phyloP scores from a whole-genome alignment of 2,888 invertebrate species.

The Acleris cristana region DNA sequence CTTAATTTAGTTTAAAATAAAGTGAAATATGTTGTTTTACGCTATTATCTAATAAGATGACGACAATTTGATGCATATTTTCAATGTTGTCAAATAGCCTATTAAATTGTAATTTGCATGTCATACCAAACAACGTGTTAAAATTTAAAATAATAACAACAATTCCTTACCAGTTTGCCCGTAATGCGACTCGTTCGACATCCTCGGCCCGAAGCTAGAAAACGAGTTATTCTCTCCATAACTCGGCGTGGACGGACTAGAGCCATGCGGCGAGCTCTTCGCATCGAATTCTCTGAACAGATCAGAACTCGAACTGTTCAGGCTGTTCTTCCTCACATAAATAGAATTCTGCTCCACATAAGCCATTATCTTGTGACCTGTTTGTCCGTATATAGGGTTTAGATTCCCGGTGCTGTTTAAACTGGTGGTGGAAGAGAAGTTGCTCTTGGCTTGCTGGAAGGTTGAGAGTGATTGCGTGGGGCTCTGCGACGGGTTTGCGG shows the following conservation, averaged over 20 bases:
- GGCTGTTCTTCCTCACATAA: conserved; percentile 76
- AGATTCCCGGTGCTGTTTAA: conserved; percentile 70
- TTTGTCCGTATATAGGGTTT: conserved; percentile 79
- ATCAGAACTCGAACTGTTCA: conserved; percentile 70
- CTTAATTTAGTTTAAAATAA: too few species aligned
- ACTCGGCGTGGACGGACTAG: conserved; percentile 73
- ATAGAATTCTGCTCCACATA: conserved; percentile 68
- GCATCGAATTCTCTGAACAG: conserved; percentile 60
- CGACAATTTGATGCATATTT: too few species aligned
- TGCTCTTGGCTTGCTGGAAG: conserved; percentile 75
- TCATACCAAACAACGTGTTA: too few species aligned
- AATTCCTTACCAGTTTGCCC: conserved; percentile 70
- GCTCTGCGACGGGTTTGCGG: conserved; percentile 41
- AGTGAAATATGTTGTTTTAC: too few species aligned
- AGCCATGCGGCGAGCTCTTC: conserved; percentile 65
- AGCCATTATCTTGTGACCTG: conserved; percentile 72
- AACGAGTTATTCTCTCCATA: conserved; percentile 71
- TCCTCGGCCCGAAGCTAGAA: conserved; percentile 73
- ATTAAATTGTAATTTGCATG: too few species aligned
- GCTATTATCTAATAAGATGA: too few species aligned
- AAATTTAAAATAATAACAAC: too few species aligned
- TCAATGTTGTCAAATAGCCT: too few species aligned
- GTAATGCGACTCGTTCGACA: conserved; percentile 69
- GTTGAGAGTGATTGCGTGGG: conserved; percentile 60
- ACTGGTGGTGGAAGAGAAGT: conserved; percentile 66